phyloP scores from a whole-genome alignment of 1,140 invertebrate genomes.

The Drosophila persimilis region DNA sequence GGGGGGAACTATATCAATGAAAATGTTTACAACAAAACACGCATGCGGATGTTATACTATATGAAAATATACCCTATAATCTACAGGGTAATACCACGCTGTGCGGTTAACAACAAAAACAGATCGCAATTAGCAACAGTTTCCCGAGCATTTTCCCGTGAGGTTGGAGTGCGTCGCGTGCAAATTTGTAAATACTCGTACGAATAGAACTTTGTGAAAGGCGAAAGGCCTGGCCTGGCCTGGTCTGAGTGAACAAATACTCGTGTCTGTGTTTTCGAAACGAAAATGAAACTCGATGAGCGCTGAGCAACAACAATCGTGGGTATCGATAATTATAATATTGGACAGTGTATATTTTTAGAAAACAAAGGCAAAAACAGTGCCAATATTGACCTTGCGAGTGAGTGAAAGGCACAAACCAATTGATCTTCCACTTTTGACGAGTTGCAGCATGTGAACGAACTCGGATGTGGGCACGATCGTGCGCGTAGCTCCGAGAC shows the following conservation, averaged over 20 bases:
- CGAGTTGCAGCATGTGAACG: slow-evolving; percentile 32
- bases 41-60: slow-evolving; percentile 5
- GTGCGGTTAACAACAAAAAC: slow-evolving; percentile 9
- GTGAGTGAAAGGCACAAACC: slow-evolving; percentile 40
- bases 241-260: slow-evolving; percentile 8
- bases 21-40: slow-evolving; percentile 23
- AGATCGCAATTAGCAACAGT: slow-evolving; percentile 21
- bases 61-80: slow-evolving; percentile 1
- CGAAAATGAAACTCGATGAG: slow-evolving; percentile 1
- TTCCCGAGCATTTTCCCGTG: slow-evolving; percentile 22
- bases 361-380: slow-evolving; percentile 37
- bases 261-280: no score
- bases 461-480: slow-evolving; percentile 16
- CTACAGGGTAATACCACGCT: background rate
- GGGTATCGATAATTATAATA: slow-evolving; percentile 34
- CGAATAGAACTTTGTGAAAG: slow-evolving; percentile 9
- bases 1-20: slow-evolving; percentile 35
- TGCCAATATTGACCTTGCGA: slow-evolving; percentile 37
- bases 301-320: background rate
- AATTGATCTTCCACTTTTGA: slow-evolving; percentile 33
- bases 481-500: slow-evolving; percentile 32
- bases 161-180: slow-evolving; percentile 24
- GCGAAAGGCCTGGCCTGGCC: background rate
- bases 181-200: slow-evolving; percentile 23
- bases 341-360: slow-evolving; percentile 47